Percentiles rank a stretch among this genome's conserved stretches.
phyloP scores from a whole-genome alignment of 2,888 invertebrate genomes.

The Acronicta alni region DNA sequence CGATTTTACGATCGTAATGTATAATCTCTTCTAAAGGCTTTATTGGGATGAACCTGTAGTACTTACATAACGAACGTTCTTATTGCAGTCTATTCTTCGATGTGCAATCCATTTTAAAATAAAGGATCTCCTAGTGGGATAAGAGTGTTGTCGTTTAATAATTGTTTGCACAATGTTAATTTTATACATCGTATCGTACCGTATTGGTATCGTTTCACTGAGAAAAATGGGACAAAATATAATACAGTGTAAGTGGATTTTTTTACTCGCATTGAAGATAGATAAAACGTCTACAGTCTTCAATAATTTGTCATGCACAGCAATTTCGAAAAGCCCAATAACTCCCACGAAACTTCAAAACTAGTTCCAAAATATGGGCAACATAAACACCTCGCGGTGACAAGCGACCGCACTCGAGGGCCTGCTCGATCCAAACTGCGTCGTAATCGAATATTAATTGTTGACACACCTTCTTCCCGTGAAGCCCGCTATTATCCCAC shows the following conservation, averaged over 20 bases:
- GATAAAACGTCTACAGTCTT: no score
- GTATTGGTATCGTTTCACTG: no score
- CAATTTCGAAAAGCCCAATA: slow-evolving; percentile 5
- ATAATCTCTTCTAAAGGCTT: slow-evolving; percentile 9
- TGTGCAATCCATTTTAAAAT: no score
- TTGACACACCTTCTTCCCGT: slow-evolving; percentile 55
- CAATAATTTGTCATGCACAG: no score
- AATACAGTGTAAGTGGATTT: no score
- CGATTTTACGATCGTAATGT: slow-evolving; percentile 9
- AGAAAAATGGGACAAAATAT: no score
- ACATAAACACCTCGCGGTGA: slow-evolving; percentile 7
- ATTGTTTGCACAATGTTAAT: background rate
- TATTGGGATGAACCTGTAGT: slow-evolving; percentile 11
- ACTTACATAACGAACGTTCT: background rate
- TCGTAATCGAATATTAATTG: slow-evolving; percentile 62
- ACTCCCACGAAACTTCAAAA: slow-evolving; percentile 5
- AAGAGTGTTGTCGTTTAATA: no score
- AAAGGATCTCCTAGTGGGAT: no score
- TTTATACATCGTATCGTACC: background rate
- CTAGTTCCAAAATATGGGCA: slow-evolving; percentile 20
- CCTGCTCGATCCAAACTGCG: slow-evolving; percentile 17
- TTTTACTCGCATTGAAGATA: no score
- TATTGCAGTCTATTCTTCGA: no score
- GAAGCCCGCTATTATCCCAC: slow-evolving; percentile 47
- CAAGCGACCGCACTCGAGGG: slow-evolving; percentile 32